Conservation (phyloP, 2,113 vertebrate genomes). For the Neogale vison region DNA sequence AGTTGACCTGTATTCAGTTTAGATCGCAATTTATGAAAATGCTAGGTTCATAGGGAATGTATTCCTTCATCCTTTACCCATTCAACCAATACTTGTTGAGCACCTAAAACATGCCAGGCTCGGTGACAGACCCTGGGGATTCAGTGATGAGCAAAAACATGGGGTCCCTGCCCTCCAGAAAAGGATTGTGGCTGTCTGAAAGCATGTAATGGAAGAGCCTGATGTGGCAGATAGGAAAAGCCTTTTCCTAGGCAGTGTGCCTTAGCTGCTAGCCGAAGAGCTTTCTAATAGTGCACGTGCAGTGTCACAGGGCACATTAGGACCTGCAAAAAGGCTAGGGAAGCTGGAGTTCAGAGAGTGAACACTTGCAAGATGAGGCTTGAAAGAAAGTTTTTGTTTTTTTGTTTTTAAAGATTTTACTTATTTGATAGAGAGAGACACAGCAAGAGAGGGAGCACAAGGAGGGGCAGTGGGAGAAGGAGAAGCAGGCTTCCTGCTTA, state of each 20-base stretch:
- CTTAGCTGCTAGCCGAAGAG: neutral
- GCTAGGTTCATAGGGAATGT: conserved; percentile 49
- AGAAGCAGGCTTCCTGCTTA: no score
- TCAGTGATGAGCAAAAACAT: neutral
- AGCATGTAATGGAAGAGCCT: neutral
- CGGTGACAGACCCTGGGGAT: neutral
- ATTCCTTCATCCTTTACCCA: neutral
- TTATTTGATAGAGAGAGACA: no score
- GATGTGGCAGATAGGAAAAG: neutral
- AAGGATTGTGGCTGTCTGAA: neutral
- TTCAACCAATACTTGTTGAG: conserved; percentile 43
- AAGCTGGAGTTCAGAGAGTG: neutral
- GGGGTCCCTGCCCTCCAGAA: neutral
- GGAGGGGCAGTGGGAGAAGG: no score
- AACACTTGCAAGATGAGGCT: neutral
- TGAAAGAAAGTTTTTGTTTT: neutral
- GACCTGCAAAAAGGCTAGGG: neutral
- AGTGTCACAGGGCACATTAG: neutral
- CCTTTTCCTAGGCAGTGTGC: neutral
- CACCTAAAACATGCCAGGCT: neutral
- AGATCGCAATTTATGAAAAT: conserved; percentile 82
- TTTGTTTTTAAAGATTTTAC: no score
- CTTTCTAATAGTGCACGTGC: neutral
- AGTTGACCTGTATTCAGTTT: conserved; percentile 82
- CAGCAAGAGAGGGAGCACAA: no score